phyloP scores from a whole-genome alignment of 2,113 vertebrate species.

The Machaerirhynchus nigripectus region DNA sequence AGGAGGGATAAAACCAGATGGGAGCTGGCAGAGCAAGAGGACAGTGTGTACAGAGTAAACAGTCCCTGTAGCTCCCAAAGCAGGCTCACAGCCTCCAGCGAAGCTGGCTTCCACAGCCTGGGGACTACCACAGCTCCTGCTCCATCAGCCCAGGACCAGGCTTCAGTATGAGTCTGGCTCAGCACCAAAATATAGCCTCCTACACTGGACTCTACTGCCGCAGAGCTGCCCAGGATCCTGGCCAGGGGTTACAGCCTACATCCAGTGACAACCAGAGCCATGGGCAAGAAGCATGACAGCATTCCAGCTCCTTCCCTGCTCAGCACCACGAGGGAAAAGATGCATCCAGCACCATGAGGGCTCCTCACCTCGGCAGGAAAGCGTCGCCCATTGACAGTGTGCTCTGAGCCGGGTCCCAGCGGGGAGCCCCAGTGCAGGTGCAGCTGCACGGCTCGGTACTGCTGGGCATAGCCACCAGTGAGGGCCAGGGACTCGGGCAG shows the following conservation, averaged over 20 bases:
- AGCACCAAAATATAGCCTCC: neutral
- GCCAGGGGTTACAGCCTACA: neutral
- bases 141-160: neutral
- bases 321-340: neutral
- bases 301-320: neutral
- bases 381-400: constrained; percentile 56
- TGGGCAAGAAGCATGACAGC: rapidly evolving
- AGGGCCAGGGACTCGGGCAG: constrained; percentile 66
- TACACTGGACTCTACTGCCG: neutral
- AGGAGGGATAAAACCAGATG: neutral
- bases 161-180: neutral
- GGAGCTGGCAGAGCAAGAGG: neutral
- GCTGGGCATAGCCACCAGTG: constrained; percentile 57
- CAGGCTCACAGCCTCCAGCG: neutral
- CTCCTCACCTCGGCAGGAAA: constrained; percentile 74
- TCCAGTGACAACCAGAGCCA: neutral
- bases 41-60: constrained; percentile 40
- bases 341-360: rapidly evolving
- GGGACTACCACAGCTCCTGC: neutral
- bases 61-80: neutral
- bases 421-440: constrained; percentile 78
- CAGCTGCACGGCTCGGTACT: constrained; percentile 71
- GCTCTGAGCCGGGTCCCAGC: constrained; percentile 57
- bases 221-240: neutral
- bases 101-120: neutral